Evolutionary conservation across 2,797 vertebrate species (phyloP).

Genomic region (Sphaeramia orbicularis): DNA sequence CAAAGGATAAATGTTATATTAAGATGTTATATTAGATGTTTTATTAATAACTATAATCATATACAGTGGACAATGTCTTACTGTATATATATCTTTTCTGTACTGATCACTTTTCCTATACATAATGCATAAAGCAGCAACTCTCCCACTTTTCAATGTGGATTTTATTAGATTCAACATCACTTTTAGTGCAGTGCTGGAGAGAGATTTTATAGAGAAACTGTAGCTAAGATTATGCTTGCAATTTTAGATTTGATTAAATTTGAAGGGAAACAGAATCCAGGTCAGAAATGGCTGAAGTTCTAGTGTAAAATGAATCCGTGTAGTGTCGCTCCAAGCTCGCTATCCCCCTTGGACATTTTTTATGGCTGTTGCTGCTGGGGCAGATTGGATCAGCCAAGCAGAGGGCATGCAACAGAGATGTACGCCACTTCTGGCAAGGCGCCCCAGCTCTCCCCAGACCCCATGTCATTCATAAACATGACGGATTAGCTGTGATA

Average conservation of each 20-base stretch:
- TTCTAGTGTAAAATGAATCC: slow-evolving; percentile 41
- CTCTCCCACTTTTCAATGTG: too few species aligned
- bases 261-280: slow-evolving; percentile 5
- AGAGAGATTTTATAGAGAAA: background rate
- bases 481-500: slow-evolving; percentile 90
- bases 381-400: slow-evolving; percentile 74
- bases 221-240: slow-evolving; percentile 2
- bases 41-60: too few species aligned
- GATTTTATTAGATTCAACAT: background rate
- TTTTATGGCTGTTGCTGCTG: slow-evolving; percentile 57
- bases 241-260: background rate
- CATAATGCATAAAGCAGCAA: too few species aligned
- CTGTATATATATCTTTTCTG: too few species aligned
- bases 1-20: too few species aligned
- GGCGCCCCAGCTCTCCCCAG: slow-evolving; percentile 69
- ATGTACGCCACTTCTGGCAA: slow-evolving; percentile 71
- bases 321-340: slow-evolving; percentile 37
- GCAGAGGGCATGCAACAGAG: slow-evolving; percentile 73
- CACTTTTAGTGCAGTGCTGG: background rate
- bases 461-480: slow-evolving; percentile 91
- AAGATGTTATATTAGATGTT: too few species aligned
- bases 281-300: slow-evolving; percentile 18
- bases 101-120: too few species aligned
- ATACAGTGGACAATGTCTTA: too few species aligned
- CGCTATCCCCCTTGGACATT: slow-evolving; percentile 47